Base-by-base conservation (phyloP, 2,113 vertebrate genomes). In the Collichthys lucidus region DNA sequence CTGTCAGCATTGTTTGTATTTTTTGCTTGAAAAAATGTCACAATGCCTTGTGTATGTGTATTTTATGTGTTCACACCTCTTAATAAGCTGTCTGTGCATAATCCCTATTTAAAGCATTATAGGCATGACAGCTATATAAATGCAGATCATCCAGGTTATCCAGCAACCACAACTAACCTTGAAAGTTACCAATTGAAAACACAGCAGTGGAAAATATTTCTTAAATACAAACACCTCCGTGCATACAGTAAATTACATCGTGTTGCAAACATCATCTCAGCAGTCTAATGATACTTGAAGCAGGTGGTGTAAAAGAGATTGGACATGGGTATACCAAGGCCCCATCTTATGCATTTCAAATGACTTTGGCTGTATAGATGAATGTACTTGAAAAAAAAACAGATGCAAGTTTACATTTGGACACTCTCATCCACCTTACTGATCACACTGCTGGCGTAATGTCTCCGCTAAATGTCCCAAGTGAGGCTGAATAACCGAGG, bases 281-380 rank as follows among this genome's bases (percentile, higher is more conserved):
- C 2, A 19, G 26, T 57, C 8, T 50, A 79, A 86, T 75, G 74
- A 87, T 15, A 47, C 5, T 12, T 56, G 68, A 79, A 64, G 64
- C 65, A 75, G 73, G 79, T 83, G 76, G 40, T 59, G 46, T 50
- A 42, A 19, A 42, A 42, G 35, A 84, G 73, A 88, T 87, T 90
- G 82, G 74, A 70, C 59, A 31, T 62, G 65, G 61, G 70, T 46
- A 79, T 82, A 75, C 67, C 49, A 14, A 1, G 29, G 76, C 44
- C 82, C 65, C 84, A 86, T 79, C 49, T 74, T 65, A 90, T 87
- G 88, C 82, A 91, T 93, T 88, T 91, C 15, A 89, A 92, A 88
- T 90, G 60, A 88, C 60, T 75, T 64, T 42, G 59, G n/a, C 14
- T 61, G 20, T 46, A 47, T 9, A 60, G 67, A 65, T 31, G 5